phyloP scores from a whole-genome alignment of 2,888 invertebrate species.

The Nephrotoma guestfalica region DNA sequence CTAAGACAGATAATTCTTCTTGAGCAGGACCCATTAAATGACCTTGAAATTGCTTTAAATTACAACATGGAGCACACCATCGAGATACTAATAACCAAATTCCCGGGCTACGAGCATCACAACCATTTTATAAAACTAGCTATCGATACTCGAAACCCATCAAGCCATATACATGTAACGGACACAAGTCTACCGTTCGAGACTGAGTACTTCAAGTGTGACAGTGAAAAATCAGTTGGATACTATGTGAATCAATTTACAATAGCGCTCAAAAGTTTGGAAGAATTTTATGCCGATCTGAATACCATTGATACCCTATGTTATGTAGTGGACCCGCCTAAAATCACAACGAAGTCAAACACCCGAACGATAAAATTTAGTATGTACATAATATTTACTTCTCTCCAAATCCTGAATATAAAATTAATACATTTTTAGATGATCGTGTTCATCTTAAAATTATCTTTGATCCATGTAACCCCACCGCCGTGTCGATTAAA shows the following conservation, averaged over 20 bases:
- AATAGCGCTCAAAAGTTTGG: conserved; percentile 22
- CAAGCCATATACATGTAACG: conserved; percentile 10
- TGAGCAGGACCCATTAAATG: background rate
- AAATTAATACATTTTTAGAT: conserved; percentile 2
- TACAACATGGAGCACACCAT: background rate
- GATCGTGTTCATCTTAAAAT: conserved; percentile 26
- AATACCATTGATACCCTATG: conserved; percentile 28
- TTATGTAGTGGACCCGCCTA: conserved; percentile 24
- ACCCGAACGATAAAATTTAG: conserved; percentile 25
- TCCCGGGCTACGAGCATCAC: conserved; percentile 13
- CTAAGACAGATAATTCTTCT: background rate
- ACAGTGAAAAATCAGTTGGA: conserved; percentile 13
- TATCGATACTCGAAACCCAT: conserved; percentile 10
- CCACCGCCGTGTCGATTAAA: conserved; percentile 22
- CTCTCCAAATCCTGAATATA: background rate
- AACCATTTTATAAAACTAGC: conserved; percentile 22
- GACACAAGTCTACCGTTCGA: conserved; percentile 24
- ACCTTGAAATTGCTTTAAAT: background rate
- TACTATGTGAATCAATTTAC: conserved; percentile 16
- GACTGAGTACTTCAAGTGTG: conserved; percentile 6
- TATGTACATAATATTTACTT: background rate
- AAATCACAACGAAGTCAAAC: conserved; percentile 22
- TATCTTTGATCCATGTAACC: conserved; percentile 24
- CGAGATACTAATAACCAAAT: background rate
- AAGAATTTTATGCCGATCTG: conserved; percentile 23